These are phyloP conservation scores for Hoplostethus mediterraneus DNA, from an alignment of 2,797 vertebrate genomes.

Conservation along the genomic window DNA sequence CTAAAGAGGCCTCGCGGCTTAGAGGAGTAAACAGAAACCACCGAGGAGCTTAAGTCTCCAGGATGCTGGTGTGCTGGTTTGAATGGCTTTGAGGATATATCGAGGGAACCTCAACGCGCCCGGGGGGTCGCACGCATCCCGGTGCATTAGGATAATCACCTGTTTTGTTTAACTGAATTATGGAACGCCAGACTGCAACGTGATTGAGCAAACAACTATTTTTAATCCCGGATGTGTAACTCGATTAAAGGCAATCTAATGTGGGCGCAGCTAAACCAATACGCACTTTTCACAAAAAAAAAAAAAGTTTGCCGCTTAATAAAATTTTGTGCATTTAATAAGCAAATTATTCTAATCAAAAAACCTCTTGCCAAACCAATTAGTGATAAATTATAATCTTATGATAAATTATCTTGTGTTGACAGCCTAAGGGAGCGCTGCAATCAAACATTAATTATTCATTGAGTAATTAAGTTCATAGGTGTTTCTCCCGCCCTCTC, in stretches of 20 bases:
- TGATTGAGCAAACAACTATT: constrained; percentile 78
- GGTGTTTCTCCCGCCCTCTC: constrained; percentile 71
- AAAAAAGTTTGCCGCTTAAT: constrained; percentile 78
- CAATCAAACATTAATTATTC: constrained; percentile 91
- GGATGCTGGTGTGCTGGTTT: constrained; percentile 53
- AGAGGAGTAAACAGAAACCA: constrained; percentile 72
- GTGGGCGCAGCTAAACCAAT: constrained; percentile 68
- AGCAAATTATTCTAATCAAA: constrained; percentile 87
- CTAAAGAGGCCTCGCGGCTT: constrained; percentile 69
- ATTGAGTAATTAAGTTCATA: constrained; percentile 89
- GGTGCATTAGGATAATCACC: constrained; percentile 79
- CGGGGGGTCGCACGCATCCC: constrained; percentile 57
- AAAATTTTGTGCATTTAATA: constrained; percentile 85
- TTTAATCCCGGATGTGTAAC: constrained; percentile 78
- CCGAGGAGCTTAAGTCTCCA: constrained; percentile 70
- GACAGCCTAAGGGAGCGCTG: constrained; percentile 84
- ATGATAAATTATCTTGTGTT: constrained; percentile 88
- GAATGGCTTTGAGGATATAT: constrained; percentile 55
- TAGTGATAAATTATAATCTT: constrained; percentile 89
- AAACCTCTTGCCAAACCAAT: constrained; percentile 88
- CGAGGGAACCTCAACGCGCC: constrained; percentile 55
- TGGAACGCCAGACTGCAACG: constrained; percentile 67
- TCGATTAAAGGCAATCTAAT: constrained; percentile 66
- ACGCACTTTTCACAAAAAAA: constrained; percentile 51
- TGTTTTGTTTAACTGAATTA: constrained; percentile 81